These are phyloP conservation scores for Neoascia interrupta DNA, from an alignment of 2,888 invertebrate species.

Conservation along the genomic window DNA sequence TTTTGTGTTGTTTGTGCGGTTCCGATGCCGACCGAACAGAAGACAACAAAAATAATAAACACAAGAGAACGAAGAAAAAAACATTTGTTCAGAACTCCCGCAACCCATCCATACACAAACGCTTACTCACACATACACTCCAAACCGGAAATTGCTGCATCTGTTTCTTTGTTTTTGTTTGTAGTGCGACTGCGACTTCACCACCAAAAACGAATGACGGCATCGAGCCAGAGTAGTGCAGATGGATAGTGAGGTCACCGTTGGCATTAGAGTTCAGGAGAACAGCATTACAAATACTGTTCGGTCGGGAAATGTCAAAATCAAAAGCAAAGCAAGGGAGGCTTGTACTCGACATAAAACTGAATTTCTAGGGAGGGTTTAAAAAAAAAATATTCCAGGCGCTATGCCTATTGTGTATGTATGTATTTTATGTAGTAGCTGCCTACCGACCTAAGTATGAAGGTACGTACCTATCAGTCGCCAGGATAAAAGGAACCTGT, in stretches of 20 bases:
- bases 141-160: conserved; percentile 69
- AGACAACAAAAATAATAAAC: conserved; percentile 16
- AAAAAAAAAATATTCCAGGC: too few relatives aligned
- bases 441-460: background rate
- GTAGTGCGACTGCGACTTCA: conserved; percentile 6
- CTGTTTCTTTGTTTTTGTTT: conserved; percentile 66
- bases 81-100: conserved; percentile 40
- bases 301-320: conserved; percentile 1
- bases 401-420: too few relatives aligned
- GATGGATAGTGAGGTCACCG: conserved; percentile 24
- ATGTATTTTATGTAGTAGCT: too few relatives aligned
- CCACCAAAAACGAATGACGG: conserved; percentile 17
- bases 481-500: conserved; percentile 25
- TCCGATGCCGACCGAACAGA: conserved; percentile 49
- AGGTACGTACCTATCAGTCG: background rate
- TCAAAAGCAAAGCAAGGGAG: too few relatives aligned
- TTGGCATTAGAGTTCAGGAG: conserved; percentile 22
- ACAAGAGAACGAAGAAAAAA: conserved; percentile 19
- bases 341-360: too few relatives aligned
- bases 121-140: conserved; percentile 34
- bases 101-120: conserved; percentile 14
- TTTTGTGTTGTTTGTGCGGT: too few relatives aligned
- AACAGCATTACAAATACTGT: too few relatives aligned
- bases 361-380: too few relatives aligned
- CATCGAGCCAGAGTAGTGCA: conserved; percentile 4